A percentile compares a stretch with the other conserved stretches of the same genome.
Conservation (phyloP, 2,113 vertebrate species). For the Prunella fulvescens region DNA sequence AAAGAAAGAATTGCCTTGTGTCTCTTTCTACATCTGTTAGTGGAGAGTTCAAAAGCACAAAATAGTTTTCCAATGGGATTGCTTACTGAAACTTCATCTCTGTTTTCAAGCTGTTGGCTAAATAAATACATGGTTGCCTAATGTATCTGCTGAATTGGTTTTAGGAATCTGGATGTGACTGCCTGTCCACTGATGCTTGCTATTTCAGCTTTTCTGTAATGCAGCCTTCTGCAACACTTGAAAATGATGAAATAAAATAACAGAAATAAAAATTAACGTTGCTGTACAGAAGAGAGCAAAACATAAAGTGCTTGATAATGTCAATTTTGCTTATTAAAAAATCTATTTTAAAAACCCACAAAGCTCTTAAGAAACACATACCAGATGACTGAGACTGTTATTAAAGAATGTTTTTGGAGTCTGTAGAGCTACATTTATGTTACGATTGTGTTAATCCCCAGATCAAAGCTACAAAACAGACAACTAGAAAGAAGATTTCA, state of each 20-base stretch:
- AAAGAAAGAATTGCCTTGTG: not conserved
- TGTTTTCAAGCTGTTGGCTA: not conserved
- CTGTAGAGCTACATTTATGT: not conserved
- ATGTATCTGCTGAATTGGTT: not conserved
- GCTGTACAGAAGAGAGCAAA: not conserved
- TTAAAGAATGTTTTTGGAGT: not conserved
- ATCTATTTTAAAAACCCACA: not conserved
- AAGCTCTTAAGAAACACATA: not conserved
- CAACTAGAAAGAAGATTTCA: not conserved
- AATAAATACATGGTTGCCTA: not conserved
- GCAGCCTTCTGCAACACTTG: not conserved
- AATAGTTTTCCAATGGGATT: not conserved
- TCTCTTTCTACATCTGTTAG: not conserved
- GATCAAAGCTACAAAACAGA: not conserved
- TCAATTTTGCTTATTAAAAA: not conserved
- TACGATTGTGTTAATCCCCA: not conserved
- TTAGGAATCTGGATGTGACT: not conserved
- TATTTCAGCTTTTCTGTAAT: not conserved
- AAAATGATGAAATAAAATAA: not conserved
- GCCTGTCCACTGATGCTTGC: not conserved
- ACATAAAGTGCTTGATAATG: not conserved
- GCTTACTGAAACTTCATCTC: not conserved
- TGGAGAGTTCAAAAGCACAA: not conserved
- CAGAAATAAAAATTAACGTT: not conserved
- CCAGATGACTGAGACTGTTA: not conserved